These are phyloP conservation scores for Myripristis murdjan DNA, from an alignment of 2,797 vertebrate genomes.

Conservation along the genomic window DNA sequence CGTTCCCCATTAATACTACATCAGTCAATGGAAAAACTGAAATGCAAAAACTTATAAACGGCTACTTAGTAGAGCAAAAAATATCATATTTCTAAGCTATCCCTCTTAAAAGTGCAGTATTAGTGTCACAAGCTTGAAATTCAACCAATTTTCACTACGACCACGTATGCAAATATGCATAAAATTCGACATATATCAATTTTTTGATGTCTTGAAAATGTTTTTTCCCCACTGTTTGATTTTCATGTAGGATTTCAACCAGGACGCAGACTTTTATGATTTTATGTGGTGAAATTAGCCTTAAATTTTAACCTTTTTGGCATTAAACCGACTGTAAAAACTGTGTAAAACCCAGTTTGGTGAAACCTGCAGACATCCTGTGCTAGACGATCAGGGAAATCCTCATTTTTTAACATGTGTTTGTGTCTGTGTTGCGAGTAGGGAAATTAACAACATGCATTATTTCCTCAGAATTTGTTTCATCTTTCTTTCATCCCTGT, in stretches of 20 bases:
- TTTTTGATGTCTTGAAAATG: constrained; percentile 27
- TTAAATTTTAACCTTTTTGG: no score
- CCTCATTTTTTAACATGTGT: constrained; percentile 19
- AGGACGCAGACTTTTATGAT: not conserved
- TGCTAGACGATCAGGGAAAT: not conserved
- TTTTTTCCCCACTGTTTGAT: not conserved
- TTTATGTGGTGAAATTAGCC: no score
- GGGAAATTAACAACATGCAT: constrained; percentile 1
- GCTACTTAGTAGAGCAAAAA: no score
- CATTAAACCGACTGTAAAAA: no score
- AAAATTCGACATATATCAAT: constrained; percentile 35
- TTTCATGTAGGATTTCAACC: constrained; percentile 5
- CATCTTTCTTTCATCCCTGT: not conserved
- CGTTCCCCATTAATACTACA: no score
- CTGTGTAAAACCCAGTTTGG: not conserved
- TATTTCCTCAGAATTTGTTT: not conserved
- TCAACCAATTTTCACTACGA: constrained; percentile 49
- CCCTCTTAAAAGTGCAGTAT: constrained; percentile 8
- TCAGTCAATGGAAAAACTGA: no score
- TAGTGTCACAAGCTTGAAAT: constrained; percentile 12
- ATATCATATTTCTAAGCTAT: no score
- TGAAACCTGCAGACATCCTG: not conserved
- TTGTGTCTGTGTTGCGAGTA: not conserved
- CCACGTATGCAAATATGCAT: constrained; percentile 43
- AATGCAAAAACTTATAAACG: no score